These are phyloP conservation scores for Rhagophthalmus giganteus DNA, from an alignment of 2,888 invertebrate genomes.

Conservation along the genomic window DNA sequence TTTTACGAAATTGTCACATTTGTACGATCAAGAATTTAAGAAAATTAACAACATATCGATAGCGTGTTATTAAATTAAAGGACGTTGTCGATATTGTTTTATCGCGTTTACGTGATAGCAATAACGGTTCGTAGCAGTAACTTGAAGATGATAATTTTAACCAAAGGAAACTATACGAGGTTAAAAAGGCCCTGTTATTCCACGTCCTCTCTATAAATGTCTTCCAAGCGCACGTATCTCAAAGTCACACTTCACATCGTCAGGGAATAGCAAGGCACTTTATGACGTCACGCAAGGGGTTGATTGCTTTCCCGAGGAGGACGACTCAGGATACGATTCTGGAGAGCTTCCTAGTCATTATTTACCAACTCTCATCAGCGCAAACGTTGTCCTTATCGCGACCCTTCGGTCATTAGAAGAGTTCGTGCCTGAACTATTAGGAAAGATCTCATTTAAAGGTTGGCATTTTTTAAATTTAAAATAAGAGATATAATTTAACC, in stretches of 20 bases:
- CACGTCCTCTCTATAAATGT: slow-evolving; percentile 31
- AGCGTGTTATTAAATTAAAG: too few species aligned
- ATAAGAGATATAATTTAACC: too few species aligned
- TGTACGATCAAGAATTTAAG: too few species aligned
- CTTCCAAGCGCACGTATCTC: slow-evolving; percentile 32
- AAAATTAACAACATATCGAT: too few species aligned
- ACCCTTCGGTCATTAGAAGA: slow-evolving; percentile 30
- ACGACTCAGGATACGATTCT: slow-evolving; percentile 41
- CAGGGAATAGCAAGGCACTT: slow-evolving; percentile 39
- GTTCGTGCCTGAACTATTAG: slow-evolving; percentile 30
- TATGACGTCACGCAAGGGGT: slow-evolving; percentile 56
- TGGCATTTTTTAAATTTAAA: too few species aligned
- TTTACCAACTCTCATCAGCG: slow-evolving; percentile 51
- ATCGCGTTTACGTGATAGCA: too few species aligned
- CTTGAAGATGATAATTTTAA: slow-evolving; percentile 25
- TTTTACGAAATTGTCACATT: too few species aligned
- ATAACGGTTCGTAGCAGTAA: too few species aligned
- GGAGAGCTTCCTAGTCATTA: slow-evolving; percentile 49
- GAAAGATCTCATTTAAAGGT: slow-evolving; percentile 23
- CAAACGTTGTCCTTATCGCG: slow-evolving; percentile 44
- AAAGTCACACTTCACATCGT: slow-evolving; percentile 35
- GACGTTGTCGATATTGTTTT: too few species aligned
- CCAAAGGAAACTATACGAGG: slow-evolving; percentile 9
- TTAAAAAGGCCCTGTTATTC: slow-evolving; percentile 21
- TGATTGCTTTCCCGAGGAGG: slow-evolving; percentile 52